These are phyloP conservation scores for Zelostemma sp. DNA, from an alignment of 1,140 invertebrate genomes.

Conservation along the genomic window DNA sequence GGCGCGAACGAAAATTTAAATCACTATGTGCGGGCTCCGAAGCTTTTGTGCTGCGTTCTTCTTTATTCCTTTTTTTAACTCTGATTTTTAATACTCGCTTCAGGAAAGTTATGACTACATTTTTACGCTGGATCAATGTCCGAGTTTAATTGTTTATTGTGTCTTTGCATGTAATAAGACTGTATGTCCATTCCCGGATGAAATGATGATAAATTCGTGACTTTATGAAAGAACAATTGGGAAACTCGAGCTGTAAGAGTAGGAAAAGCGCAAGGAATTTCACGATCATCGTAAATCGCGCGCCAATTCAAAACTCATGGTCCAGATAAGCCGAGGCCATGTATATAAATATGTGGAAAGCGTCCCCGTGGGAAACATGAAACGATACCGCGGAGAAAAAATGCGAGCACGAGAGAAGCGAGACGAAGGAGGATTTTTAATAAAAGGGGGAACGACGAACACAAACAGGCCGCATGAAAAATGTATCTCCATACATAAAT, in stretches of 20 bases:
- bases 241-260: too few relatives aligned
- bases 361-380: slow-evolving; percentile 29
- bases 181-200: too few relatives aligned
- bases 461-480: slow-evolving; percentile 5
- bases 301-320: slow-evolving; percentile 41
- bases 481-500: not conserved
- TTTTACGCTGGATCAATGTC: too few relatives aligned
- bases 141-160: too few relatives aligned
- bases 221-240: too few relatives aligned
- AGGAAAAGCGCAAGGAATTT: too few relatives aligned
- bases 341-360: slow-evolving; percentile 50
- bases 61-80: too few relatives aligned
- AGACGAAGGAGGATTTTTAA: slow-evolving; percentile 17
- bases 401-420: slow-evolving; percentile 2
- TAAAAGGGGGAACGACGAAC: slow-evolving; percentile 10
- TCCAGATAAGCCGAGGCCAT: slow-evolving; percentile 37
- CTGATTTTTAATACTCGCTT: too few relatives aligned
- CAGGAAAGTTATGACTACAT: too few relatives aligned
- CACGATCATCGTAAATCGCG: slow-evolving; percentile 40
- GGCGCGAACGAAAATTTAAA: slow-evolving; percentile 35
- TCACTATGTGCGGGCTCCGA: slow-evolving; percentile 17
- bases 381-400: slow-evolving; percentile 30
- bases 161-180: too few relatives aligned
- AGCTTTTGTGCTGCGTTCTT: slow-evolving; percentile 12
- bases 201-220: too few relatives aligned